Evolutionary conservation across 2,113 vertebrate species (phyloP).

Genomic region (Raja brachyura): DNA sequence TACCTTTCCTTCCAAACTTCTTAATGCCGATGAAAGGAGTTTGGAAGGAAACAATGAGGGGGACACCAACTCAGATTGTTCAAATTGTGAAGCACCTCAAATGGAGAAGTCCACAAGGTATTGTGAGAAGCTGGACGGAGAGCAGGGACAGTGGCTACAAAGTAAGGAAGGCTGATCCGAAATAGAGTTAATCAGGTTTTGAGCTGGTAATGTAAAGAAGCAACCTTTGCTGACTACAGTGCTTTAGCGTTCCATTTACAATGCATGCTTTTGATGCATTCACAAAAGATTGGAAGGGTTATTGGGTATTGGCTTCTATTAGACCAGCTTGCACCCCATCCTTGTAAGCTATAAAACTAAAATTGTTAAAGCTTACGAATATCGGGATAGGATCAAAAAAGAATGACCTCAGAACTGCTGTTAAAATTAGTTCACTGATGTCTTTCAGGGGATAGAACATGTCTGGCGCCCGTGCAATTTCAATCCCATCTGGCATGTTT

Average conservation of each 20-base stretch:
- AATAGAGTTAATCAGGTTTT: background rate
- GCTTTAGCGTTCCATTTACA: too few relatives aligned
- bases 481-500: background rate
- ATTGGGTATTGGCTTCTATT: background rate
- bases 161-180: background rate
- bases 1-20: too few relatives aligned
- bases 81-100: background rate
- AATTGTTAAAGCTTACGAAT: background rate
- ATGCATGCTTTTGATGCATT: background rate
- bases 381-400: background rate
- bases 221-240: background rate
- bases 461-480: background rate
- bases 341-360: background rate
- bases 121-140: background rate
- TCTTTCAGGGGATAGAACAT: background rate
- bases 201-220: background rate
- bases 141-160: background rate
- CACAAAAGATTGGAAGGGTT: background rate
- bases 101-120: background rate
- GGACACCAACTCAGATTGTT: background rate
- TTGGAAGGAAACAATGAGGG: background rate
- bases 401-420: background rate
- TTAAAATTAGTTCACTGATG: background rate
- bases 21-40: background rate
- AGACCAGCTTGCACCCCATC: background rate